These are phyloP conservation scores for Macheiramphus alcinus DNA, from an alignment of 2,113 vertebrate species.

Conservation along the genomic window DNA sequence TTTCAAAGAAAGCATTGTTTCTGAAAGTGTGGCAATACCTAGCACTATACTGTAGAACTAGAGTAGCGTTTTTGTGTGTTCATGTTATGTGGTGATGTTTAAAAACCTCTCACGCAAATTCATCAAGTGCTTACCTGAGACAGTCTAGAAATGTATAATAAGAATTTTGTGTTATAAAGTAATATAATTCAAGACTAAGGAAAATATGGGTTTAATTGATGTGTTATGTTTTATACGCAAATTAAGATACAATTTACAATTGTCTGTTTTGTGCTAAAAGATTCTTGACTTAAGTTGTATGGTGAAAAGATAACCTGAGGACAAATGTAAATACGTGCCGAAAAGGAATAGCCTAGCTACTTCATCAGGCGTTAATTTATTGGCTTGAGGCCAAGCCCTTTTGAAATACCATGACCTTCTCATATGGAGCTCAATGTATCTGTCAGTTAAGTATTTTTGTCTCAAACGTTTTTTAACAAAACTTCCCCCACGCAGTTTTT, in stretches of 20 bases:
- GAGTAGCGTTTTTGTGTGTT: background rate
- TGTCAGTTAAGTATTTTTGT: slow-evolving; percentile 21
- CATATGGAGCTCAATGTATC: background rate
- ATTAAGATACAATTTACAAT: background rate
- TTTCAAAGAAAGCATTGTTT: background rate
- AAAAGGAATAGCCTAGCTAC: background rate
- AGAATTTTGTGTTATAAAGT: background rate
- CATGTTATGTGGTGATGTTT: background rate
- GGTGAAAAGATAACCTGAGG: slow-evolving; percentile 11
- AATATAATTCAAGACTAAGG: background rate
- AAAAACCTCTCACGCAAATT: background rate
- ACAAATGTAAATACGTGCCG: background rate
- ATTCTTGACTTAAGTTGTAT: background rate
- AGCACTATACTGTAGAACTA: background rate
- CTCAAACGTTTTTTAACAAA: background rate
- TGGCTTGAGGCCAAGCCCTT: slow-evolving; percentile 20
- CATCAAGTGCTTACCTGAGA: background rate
- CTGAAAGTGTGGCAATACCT: background rate
- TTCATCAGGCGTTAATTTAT: slow-evolving; percentile 3
- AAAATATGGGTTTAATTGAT: background rate
- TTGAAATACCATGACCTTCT: slow-evolving; percentile 38
- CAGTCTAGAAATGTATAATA: background rate
- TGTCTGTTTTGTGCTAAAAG: background rate
- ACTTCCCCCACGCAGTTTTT: background rate
- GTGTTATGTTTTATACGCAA: background rate